Evolutionary conservation across 2,113 vertebrate genomes (phyloP), one percentile per base, ranked within the genome.

Genomic region (Camelus dromedarius): DNA sequence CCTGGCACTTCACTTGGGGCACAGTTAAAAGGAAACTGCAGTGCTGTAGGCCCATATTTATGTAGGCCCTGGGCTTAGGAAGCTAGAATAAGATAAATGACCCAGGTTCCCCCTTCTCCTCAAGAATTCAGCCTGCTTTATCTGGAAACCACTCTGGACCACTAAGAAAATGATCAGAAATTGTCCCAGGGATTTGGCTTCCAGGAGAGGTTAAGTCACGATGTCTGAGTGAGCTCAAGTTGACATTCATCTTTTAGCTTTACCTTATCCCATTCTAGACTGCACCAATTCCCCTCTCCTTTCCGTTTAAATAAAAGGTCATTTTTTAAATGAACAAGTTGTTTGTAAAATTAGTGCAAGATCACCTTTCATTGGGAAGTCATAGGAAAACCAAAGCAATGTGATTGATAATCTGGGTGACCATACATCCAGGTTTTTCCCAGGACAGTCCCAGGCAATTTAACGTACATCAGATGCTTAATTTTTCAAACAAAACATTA

Each of bases 91-190:
- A 98, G 98, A 91, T 84, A 97, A 97, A 97, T 9, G 73, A 97
- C 86, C 95, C n/a, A n/a, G 60, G 67, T 95, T 94, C 96, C 95
- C 82, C 16, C 42, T 81, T 76, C 80, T 54, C 84, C 80, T 90
- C 52, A 52, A 89, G 94, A 96, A 95, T 93, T 87, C 19, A 30
- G 16, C 58, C 66, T 66, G 58, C 89, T 98, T 97, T 52, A 42
- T 91, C 96, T 96, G 96, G 97, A 98, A 98, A 98, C 84, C 95
- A 96, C 89, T 82, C 83, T 89, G 30, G 96, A 70, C 91, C 83
- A 95, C 64, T 92, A 97, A 98, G 96, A 83, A 89, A 76, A 58
- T 64, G 85, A 96, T 94, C 92, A 97, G 96, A 96, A 98, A 96
- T 72, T 91, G 89, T 98, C 96, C 89, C 64, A 75, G 95, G 94